A percentile compares a stretch with the other conserved stretches of the same genome.
Evolutionary conservation across 1,140 invertebrate genomes (phyloP).

Genomic region (Geopemphigus sp.): DNA sequence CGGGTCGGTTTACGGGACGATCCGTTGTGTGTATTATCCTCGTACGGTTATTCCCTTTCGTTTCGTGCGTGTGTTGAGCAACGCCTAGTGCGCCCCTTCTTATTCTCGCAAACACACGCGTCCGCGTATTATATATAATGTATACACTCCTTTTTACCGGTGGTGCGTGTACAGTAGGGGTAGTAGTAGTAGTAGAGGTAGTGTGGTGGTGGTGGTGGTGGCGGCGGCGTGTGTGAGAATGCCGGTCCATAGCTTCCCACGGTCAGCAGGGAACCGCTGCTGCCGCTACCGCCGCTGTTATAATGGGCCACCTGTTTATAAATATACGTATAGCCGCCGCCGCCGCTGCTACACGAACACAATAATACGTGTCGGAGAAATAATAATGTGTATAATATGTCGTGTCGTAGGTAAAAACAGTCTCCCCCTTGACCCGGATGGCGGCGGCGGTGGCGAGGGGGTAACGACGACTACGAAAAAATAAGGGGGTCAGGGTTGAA

Average conservation of each 20-base stretch:
- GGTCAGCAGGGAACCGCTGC: constrained; percentile 44
- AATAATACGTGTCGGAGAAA: constrained; percentile 33
- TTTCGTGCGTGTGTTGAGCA: not conserved
- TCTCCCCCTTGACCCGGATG: constrained; percentile 3
- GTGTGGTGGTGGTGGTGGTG: not conserved
- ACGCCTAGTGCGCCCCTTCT: not conserved
- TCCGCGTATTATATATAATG: not conserved
- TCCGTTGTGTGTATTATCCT: not conserved
- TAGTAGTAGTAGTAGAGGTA: not conserved
- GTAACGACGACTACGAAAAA: no score
- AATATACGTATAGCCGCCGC: constrained; percentile 8
- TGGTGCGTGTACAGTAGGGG: constrained; percentile 37
- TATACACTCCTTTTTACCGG: constrained; percentile 24
- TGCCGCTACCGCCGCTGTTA: constrained; percentile 8
- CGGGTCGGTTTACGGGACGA: constrained; percentile 31
- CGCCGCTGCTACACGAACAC: not conserved
- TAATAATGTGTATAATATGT: constrained; percentile 9
- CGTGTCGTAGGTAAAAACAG: not conserved
- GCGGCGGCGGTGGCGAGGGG: not conserved
- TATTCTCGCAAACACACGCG: not conserved
- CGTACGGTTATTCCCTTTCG: not conserved
- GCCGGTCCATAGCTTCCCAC: constrained; percentile 46
- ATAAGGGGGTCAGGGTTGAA: no score
- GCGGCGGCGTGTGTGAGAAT: constrained; percentile 24
- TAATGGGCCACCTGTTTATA: constrained; percentile 45